Percentiles rank a stretch among this genome's conserved stretches.
These are phyloP conservation scores for Apolygus lucorum DNA, from an alignment of 1,140 invertebrate species.

Conservation along the genomic window DNA sequence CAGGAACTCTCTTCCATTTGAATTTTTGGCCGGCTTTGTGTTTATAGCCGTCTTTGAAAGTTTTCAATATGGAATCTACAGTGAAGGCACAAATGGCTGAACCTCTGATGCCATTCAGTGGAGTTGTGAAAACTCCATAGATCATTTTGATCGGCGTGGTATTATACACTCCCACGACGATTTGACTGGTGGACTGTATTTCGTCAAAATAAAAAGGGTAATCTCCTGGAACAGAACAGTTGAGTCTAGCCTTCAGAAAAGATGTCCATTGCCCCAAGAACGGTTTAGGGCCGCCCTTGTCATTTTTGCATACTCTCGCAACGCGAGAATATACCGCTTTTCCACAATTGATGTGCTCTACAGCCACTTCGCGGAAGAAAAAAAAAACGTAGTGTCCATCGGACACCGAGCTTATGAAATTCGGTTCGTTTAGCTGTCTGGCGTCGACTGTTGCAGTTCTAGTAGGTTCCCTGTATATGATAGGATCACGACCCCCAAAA, in stretches of 20 bases:
- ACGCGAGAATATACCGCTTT: slow-evolving; percentile 93
- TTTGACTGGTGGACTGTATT: slow-evolving; percentile 73
- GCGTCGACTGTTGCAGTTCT: slow-evolving; percentile 75
- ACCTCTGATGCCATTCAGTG: slow-evolving; percentile 86
- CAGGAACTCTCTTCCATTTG: slow-evolving; percentile 80
- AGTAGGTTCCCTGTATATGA: slow-evolving; percentile 79
- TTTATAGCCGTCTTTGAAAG: slow-evolving; percentile 89
- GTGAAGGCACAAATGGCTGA: slow-evolving; percentile 94
- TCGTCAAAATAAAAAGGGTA: slow-evolving; percentile 98
- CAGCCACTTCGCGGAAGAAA: slow-evolving; percentile 91
- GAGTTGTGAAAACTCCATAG: slow-evolving; percentile 93
- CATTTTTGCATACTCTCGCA: slow-evolving; percentile 90
- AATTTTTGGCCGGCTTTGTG: slow-evolving; percentile 83
- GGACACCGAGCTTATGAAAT: slow-evolving; percentile 88
- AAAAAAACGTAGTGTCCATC: slow-evolving; percentile 92
- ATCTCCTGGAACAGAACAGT: slow-evolving; percentile 90
- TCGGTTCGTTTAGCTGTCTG: slow-evolving; percentile 64
- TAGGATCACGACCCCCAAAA: slow-evolving; percentile 81
- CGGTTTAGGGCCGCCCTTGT: slow-evolving; percentile 78
- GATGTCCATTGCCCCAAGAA: slow-evolving; percentile 83
- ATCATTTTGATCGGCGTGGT: slow-evolving; percentile 63
- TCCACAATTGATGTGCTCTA: slow-evolving; percentile 93
- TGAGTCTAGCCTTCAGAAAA: slow-evolving; percentile 87
- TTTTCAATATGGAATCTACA: slow-evolving; percentile 75
- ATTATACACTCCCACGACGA: slow-evolving; percentile 60